Percentiles rank a stretch among this genome's conserved stretches.
phyloP scores from a whole-genome alignment of 64 coral and sea anemone species.

The Porites lutea region DNA sequence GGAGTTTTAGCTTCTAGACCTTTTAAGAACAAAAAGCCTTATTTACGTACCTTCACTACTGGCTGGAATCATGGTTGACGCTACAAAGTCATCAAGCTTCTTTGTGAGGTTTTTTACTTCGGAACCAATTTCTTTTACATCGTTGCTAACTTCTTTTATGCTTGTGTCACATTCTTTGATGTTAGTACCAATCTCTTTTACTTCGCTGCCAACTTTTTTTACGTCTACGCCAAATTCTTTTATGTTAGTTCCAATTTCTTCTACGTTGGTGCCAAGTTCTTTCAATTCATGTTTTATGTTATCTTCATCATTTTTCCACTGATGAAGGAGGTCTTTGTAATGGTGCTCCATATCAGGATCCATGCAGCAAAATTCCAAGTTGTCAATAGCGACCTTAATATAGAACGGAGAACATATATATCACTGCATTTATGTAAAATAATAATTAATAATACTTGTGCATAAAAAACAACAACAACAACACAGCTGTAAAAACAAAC shows the following conservation, averaged over 20 bases:
- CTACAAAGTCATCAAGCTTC: background rate
- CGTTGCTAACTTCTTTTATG: too few species aligned
- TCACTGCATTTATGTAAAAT: background rate
- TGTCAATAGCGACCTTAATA: constrained; percentile 12
- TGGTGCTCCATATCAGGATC: background rate
- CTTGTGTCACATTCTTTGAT: too few species aligned
- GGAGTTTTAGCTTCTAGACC: too few species aligned
- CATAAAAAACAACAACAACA: too few species aligned
- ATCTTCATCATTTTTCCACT: background rate
- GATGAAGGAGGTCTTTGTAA: background rate
- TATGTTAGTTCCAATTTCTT: too few species aligned
- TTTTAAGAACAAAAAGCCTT: too few species aligned
- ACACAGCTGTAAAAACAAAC: too few species aligned
- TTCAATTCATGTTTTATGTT: background rate
- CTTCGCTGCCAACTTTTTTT: too few species aligned
- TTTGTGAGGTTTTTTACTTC: background rate
- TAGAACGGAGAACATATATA: background rate
- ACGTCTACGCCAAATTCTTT: too few species aligned
- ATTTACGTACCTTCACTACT: background rate
- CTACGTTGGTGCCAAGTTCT: too few species aligned
- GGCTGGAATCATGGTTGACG: background rate
- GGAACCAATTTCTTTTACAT: background rate
- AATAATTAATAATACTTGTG: too few species aligned
- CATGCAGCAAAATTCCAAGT: constrained; percentile 2
- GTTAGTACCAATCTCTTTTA: too few species aligned